These are phyloP conservation scores for Oryzias celebensis DNA, from an alignment of 2,113 vertebrate genomes.

Conservation along the genomic window DNA sequence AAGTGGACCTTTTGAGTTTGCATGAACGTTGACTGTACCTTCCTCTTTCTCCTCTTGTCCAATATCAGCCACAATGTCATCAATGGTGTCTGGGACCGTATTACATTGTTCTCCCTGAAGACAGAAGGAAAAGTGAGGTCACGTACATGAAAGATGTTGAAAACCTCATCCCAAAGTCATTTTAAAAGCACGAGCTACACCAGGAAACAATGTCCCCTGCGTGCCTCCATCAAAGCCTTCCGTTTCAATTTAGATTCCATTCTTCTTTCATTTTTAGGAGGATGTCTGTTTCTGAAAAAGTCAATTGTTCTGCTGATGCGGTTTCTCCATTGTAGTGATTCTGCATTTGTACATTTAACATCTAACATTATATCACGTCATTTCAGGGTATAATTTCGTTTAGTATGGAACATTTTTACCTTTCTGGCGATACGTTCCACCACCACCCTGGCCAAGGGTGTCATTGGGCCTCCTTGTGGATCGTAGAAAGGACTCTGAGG, in stretches of 20 bases:
- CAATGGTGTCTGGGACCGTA: slow-evolving; percentile 89
- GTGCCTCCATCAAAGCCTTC: too few species aligned
- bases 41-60: slow-evolving; percentile 90
- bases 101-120: slow-evolving; percentile 95
- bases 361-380: not conserved
- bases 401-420: slow-evolving; percentile 70
- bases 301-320: too few species aligned
- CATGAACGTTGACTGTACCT: slow-evolving; percentile 73
- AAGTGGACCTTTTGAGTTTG: not conserved
- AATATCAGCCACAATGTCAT: slow-evolving; percentile 94
- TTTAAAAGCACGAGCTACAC: not conserved
- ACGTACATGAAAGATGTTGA: not conserved
- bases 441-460: slow-evolving; percentile 85
- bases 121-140: slow-evolving; percentile 29
- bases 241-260: too few species aligned
- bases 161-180: not conserved
- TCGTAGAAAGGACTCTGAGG: slow-evolving; percentile 96
- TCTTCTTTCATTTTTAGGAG: too few species aligned
- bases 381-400: not conserved
- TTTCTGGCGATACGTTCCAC: slow-evolving; percentile 96
- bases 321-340: too few species aligned
- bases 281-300: too few species aligned
- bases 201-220: not conserved
- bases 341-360: too few species aligned
- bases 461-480: slow-evolving; percentile 88